Evolutionary conservation across 2,113 vertebrate species (phyloP), one percentile per base, ranked within the genome.

Genomic region (Vidua macroura): DNA sequence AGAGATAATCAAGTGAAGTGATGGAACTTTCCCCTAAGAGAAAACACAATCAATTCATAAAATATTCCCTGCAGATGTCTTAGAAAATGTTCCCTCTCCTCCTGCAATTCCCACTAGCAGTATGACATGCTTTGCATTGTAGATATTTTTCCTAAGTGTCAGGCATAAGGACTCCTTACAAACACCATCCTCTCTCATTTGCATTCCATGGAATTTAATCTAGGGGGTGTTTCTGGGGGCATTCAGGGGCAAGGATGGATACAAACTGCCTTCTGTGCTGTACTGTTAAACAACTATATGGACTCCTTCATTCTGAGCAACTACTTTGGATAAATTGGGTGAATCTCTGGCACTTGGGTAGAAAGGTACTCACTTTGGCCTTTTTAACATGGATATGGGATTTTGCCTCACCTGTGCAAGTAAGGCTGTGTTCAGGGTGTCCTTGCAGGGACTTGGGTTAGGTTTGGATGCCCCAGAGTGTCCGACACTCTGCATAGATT

Each of bases 1-100:
- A 55, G 41, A 73, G 93, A 97, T 97, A 98, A 98, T 97, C 97
- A 97, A 95, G 96, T 83, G 91, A 93, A 95, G 96, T 33, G 7
- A 95, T 89, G 76, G 93, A 96, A 95, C 43, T 48, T 53, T 80
- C 73, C 95, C 94, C 92, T 97, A 87, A 73, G 93, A 96, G 95
- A 96, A 97, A 97, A 96, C 83, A 96, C 76, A 84, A 76, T 96
- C 76, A 92, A 67, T 96, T 96, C 62, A 68, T 94, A 92, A 94
- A 97, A 91, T 92, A 92, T 69, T 97, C 87, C 95, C 95, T 91
- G 96, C 87, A 91, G 96, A 95, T 93, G 67, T 88, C 59, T 80
- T 70, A 33, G 92, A 88, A 97, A 94, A 75, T n/a, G 24, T 83
- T 90, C 77, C 76, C 69, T 87, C 67, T 94, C 56, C 83, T 72